Percentiles rank a stretch among this genome's conserved stretches.
Evolutionary conservation across 2,888 invertebrate genomes (phyloP).

Genomic region (Lysandra bellargus): DNA sequence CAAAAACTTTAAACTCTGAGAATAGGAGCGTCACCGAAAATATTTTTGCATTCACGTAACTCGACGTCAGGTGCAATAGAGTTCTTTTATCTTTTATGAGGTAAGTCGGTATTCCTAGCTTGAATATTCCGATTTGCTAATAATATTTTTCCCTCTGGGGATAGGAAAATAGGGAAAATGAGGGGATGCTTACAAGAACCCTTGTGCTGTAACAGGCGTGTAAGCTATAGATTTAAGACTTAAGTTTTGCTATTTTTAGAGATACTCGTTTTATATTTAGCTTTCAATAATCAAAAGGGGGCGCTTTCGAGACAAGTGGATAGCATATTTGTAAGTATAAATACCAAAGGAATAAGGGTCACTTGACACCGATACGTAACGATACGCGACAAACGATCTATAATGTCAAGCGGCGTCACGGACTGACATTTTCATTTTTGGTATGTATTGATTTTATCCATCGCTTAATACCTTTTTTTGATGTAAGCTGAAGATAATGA

Average conservation of each 20-base stretch:
- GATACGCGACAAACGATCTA: too few relatives aligned
- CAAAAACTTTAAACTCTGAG: conserved; percentile 17
- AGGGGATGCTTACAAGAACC: background rate
- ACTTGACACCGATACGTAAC: too few relatives aligned
- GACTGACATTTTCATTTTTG: too few relatives aligned
- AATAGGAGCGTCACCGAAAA: conserved; percentile 17
- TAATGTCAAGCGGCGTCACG: too few relatives aligned
- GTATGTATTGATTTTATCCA: too few relatives aligned
- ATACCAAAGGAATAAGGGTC: too few relatives aligned
- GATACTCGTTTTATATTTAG: background rate
- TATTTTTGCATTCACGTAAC: conserved; percentile 24
- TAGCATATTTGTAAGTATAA: too few relatives aligned
- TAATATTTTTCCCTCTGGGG: background rate
- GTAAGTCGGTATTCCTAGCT: background rate
- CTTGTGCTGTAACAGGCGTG: background rate
- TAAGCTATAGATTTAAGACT: background rate
- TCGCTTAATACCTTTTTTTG: too few relatives aligned
- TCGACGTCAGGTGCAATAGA: conserved; percentile 12
- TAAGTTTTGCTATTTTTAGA: background rate
- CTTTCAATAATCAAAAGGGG: background rate
- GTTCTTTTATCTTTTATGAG: conserved; percentile 28
- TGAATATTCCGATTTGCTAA: conserved; percentile 3
- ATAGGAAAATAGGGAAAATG: background rate
- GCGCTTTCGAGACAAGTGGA: background rate
- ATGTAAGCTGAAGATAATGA: too few relatives aligned